Evolutionary conservation across 2,113 vertebrate genomes (phyloP).

Genomic region (Psilopsiagon aymara): DNA sequence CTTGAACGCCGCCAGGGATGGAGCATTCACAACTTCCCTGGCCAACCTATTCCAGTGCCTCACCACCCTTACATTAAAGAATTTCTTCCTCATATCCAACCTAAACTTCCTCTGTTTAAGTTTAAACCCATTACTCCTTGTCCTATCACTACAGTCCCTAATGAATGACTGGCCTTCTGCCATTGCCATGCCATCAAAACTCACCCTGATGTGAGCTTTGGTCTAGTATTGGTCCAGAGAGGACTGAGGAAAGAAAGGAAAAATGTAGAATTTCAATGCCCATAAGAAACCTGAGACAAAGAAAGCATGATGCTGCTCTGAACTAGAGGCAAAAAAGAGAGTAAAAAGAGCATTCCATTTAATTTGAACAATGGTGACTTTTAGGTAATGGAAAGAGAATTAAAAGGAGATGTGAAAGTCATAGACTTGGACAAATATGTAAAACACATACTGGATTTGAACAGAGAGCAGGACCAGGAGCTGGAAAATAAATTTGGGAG

Average conservation of each 20-base stretch:
- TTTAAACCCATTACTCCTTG: too few species aligned
- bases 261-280: background rate
- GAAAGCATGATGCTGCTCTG: background rate
- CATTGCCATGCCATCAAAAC: rapidly evolving
- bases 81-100: too few species aligned
- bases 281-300: background rate
- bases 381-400: background rate
- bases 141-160: too few species aligned
- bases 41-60: too few species aligned
- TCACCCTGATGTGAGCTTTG: background rate
- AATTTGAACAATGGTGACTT: background rate
- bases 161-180: background rate
- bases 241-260: background rate
- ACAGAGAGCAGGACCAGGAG: background rate
- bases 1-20: too few species aligned
- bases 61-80: too few species aligned
- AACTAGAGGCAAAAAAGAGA: background rate
- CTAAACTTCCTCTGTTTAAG: too few species aligned
- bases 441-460: background rate
- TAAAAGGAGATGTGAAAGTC: background rate
- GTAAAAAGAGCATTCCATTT: background rate
- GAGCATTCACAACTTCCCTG: too few species aligned
- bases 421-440: background rate
- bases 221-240: background rate
- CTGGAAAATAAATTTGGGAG: slow-evolving; percentile 34